Evolutionary conservation across 2,888 invertebrate genomes (phyloP).

Genomic region (Furcula furcula): DNA sequence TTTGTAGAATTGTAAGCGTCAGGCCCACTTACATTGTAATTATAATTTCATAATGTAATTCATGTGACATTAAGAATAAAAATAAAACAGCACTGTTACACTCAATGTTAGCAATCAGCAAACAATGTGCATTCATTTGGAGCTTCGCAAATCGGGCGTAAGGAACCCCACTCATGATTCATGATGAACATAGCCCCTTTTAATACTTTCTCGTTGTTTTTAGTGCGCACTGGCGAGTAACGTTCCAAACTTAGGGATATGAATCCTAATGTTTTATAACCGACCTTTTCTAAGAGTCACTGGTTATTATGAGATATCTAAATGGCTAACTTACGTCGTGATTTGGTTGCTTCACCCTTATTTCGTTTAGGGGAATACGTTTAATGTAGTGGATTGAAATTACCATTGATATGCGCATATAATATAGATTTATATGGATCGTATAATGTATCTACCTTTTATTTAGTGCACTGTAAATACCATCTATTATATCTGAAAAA

Average conservation of each 20-base stretch:
- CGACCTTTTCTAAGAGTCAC: conserved; percentile 29
- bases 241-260: conserved; percentile 22
- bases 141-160: conserved; percentile 21
- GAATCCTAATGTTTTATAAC: conserved; percentile 29
- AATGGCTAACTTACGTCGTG: conserved; percentile 30
- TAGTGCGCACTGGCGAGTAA: conserved; percentile 1
- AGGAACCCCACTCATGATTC: conserved; percentile 40
- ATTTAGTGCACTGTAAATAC: too few relatives aligned
- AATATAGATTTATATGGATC: too few relatives aligned
- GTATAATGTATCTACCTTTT: too few relatives aligned
- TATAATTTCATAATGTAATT: too few relatives aligned
- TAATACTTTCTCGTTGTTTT: conserved; percentile 14
- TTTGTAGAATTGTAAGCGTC: too few relatives aligned
- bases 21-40: too few relatives aligned
- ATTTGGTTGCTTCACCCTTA: conserved; percentile 44
- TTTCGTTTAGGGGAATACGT: conserved; percentile 31
- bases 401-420: conserved; percentile 23
- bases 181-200: conserved; percentile 42
- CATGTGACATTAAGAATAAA: conserved; percentile 20
- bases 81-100: conserved; percentile 16
- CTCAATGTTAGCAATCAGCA: conserved; percentile 31
- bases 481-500: too few relatives aligned
- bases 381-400: conserved; percentile 49
- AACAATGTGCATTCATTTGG: conserved; percentile 41
- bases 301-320: conserved; percentile 18